Evolutionary conservation across 2,113 vertebrate species (phyloP).

Genomic region (Struthidea cinerea): DNA sequence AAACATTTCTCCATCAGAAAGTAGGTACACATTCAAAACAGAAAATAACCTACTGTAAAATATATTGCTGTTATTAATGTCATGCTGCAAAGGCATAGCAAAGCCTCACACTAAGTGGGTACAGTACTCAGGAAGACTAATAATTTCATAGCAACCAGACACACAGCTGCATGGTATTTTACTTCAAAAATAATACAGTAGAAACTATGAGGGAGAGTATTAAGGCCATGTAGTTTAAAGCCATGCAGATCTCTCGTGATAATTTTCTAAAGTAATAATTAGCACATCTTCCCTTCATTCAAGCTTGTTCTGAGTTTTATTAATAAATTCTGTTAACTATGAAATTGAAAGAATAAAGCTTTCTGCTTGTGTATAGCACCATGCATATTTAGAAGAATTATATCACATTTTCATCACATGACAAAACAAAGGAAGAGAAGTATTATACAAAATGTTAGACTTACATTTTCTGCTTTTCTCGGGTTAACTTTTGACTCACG

Average conservation of each 20-base stretch:
- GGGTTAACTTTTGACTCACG: conserved; percentile 71
- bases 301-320: neutral
- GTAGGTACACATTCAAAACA: neutral
- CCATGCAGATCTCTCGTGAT: neutral
- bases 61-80: neutral
- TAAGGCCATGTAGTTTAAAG: neutral
- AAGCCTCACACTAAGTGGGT: neutral
- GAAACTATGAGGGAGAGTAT: neutral
- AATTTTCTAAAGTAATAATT: neutral
- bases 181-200: neutral
- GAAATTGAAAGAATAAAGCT: neutral
- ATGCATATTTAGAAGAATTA: neutral
- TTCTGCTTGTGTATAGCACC: neutral
- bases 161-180: neutral
- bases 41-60: neutral
- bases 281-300: neutral
- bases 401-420: neutral
- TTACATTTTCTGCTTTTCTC: conserved; percentile 78
- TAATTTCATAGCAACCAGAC: neutral
- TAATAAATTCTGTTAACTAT: neutral
- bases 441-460: conserved; percentile 6
- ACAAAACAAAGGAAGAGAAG: neutral
- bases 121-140: neutral
- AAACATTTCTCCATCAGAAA: neutral
- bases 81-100: neutral